Conservation (phyloP, 2,113 vertebrate species). For the Brevimyrus niger region DNA sequence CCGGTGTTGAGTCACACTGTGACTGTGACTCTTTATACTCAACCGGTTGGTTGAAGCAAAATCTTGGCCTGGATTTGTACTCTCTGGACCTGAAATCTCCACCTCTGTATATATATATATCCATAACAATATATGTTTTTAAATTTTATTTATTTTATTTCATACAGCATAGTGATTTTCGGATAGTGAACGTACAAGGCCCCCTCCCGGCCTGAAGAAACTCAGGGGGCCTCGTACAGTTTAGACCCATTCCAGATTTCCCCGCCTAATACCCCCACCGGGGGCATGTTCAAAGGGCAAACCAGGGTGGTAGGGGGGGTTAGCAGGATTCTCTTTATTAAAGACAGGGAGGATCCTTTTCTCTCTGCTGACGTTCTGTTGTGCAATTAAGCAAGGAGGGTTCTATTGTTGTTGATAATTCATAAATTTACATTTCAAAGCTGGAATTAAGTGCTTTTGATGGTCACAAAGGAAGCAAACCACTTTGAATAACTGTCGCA, state of each 20-base stretch:
- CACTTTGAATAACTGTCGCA: slow-evolving; percentile 4
- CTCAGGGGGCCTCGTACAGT: not conserved
- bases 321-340: not conserved
- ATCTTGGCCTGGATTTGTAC: too few relatives aligned
- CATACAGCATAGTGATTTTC: not conserved
- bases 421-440: slow-evolving; percentile 23
- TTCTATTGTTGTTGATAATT: slow-evolving; percentile 16
- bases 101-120: too few relatives aligned
- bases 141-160: not conserved
- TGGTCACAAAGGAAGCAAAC: slow-evolving; percentile 9
- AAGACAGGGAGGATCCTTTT: slow-evolving; percentile 3
- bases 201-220: not conserved
- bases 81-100: too few relatives aligned
- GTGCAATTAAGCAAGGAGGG: slow-evolving; percentile 15
- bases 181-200: not conserved
- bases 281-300: not conserved
- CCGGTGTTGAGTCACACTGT: too few relatives aligned
- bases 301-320: not conserved
- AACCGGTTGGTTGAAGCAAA: too few relatives aligned
- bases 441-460: slow-evolving; percentile 7
- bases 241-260: not conserved
- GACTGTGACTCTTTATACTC: too few relatives aligned
- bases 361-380: not conserved
- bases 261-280: not conserved
- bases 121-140: not conserved